Base-by-base conservation (phyloP, 2,888 invertebrate species). In the Microchrysa polita region DNA sequence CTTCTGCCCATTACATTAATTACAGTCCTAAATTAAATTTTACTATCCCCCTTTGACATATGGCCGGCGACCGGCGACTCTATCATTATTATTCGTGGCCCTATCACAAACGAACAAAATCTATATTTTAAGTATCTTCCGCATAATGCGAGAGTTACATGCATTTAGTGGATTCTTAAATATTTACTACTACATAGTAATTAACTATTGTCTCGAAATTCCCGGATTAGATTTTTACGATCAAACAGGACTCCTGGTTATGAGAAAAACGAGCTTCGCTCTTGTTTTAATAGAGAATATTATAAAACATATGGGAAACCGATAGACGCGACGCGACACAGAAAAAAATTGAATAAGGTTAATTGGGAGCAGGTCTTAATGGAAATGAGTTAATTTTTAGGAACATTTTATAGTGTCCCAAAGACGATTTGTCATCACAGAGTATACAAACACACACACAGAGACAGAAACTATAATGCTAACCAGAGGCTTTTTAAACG, bases 21-120 rank as follows among this genome's bases (percentile, higher is more conserved):
- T 67, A 52, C 67, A 27, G 52, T 23, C 67, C 67, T 67, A 67
- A 67, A 67, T 67, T 52, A 52, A 67, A 67, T 67, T 67, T 67
- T n/a, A 67, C 27, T 67, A 53, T n/a, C 34, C 53, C 52, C 27
- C 53, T 23, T 67, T 23, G 67, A 27, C 67, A 67, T 67, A 67
- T 67, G 67, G 53, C 53, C 34, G 23, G 12, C 16, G 23, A 22
- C 16, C n/a, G n/a, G n/a, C n/a, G n/a, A n/a, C n/a, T n/a, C n/a
- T n/a, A n/a, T n/a, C n/a, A n/a, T n/a, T n/a, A n/a, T n/a, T n/a
- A 53, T 52, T n/a, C 40, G 23, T 42, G 34, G 61, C 18, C 61
- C 61, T 5, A 20, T 1, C 55, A 20, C 14, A 16, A 40, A 61
- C 40, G 20, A 14, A n/a, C 16, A 1, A 34, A 34, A n/a, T 1